A percentile compares a stretch with the other conserved stretches of the same genome.
These are phyloP conservation scores for Myodes glareolus DNA, from an alignment of 2,113 vertebrate genomes.

Conservation along the genomic window DNA sequence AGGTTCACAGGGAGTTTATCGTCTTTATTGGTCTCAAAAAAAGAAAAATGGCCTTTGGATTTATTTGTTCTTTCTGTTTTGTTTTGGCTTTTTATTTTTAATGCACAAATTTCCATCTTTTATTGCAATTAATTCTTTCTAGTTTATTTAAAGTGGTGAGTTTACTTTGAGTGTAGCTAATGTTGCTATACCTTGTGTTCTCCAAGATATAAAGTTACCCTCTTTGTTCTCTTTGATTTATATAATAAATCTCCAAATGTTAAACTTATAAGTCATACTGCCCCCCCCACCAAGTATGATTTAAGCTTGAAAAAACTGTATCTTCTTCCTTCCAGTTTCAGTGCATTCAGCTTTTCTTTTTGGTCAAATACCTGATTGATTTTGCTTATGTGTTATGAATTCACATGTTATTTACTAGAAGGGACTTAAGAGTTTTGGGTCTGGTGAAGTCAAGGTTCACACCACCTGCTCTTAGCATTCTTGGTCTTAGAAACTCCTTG, in stretches of 20 bases:
- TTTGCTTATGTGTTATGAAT: conserved; percentile 14
- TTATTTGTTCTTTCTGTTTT: conserved; percentile 28
- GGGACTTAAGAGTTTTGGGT: neutral
- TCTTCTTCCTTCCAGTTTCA: neutral
- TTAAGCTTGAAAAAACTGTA: neutral
- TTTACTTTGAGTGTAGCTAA: neutral
- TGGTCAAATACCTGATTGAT: neutral
- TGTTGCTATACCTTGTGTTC: neutral
- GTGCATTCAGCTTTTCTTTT: conserved; percentile 23
- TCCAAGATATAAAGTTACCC: neutral
- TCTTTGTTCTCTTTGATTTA: conserved; percentile 16
- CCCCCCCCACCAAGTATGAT: neutral
- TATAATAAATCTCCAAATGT: neutral
- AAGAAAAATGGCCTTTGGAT: neutral
- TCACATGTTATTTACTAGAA: neutral
- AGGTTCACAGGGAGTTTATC: conserved; percentile 46
- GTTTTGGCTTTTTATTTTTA: conserved; percentile 49
- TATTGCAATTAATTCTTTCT: neutral
- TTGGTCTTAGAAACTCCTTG: neutral
- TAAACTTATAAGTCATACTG: conserved; percentile 5
- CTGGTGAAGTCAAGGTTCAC: neutral
- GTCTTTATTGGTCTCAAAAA: conserved; percentile 5
- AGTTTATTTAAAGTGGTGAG: neutral
- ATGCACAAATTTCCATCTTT: conserved; percentile 31
- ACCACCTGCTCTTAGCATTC: neutral